A percentile compares a stretch with the other conserved stretches of the same genome.
Evolutionary conservation across 1,140 invertebrate species (phyloP).

Genomic region (Trichomalopsis sarcophagae): DNA sequence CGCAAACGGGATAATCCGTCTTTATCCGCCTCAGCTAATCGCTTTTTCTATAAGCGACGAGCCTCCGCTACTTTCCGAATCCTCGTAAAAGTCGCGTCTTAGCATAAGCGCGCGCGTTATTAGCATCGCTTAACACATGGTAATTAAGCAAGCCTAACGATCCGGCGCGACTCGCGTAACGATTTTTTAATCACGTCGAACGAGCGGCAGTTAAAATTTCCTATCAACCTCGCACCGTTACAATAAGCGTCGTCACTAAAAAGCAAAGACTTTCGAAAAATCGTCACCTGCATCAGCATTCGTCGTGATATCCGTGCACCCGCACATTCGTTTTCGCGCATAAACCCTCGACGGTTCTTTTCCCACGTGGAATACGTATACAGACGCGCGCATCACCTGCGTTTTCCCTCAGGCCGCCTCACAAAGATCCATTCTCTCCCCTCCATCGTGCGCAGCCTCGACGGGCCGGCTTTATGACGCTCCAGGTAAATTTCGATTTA

Average conservation of each 20-base stretch:
- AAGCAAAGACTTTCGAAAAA: not conserved
- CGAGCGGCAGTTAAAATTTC: not conserved
- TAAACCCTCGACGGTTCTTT: not conserved
- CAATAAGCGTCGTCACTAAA: not conserved
- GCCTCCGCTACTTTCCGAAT: not conserved
- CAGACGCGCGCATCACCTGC: not conserved
- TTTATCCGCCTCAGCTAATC: constrained; percentile 60
- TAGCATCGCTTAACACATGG: not conserved
- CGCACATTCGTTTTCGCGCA: constrained; percentile 27
- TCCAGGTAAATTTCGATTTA: constrained; percentile 20
- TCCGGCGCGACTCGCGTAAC: not conserved
- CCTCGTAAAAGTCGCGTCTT: constrained; percentile 53
- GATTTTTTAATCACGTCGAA: not conserved
- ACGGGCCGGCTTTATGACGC: constrained; percentile 9
- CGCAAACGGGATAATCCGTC: not conserved
- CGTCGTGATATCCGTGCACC: too few species aligned
- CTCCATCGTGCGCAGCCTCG: not conserved
- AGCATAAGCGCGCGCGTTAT: not conserved
- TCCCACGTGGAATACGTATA: not conserved
- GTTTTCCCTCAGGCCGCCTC: not conserved
- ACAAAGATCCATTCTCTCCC: constrained; percentile 14
- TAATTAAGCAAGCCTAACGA: not conserved
- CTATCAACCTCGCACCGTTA: not conserved
- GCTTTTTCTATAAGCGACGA: constrained; percentile 27
- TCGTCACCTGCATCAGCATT: too few species aligned